Evolutionary conservation across 2,888 invertebrate genomes (phyloP).

Genomic region (Pristionchus arcanus): DNA sequence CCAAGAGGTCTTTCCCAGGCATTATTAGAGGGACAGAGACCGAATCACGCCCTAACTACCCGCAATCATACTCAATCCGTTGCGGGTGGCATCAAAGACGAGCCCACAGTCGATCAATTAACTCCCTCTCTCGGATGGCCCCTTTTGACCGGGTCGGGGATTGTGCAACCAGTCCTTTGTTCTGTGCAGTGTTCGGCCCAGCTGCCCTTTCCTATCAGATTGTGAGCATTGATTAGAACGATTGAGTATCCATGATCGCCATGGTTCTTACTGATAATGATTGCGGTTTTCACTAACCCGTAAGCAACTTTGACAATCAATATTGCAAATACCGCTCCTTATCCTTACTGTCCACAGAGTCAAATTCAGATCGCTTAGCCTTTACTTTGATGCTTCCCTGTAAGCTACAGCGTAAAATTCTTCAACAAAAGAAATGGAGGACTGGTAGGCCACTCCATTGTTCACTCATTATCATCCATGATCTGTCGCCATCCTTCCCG

Average conservation of each 20-base stretch:
- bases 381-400: too few species aligned
- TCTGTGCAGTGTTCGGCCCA: neutral
- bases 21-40: neutral
- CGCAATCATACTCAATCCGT: neutral
- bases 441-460: neutral
- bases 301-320: too few species aligned
- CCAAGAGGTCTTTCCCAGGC: neutral
- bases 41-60: neutral
- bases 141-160: constrained; percentile 11
- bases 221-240: neutral
- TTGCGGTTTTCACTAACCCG: too few species aligned
- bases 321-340: too few species aligned
- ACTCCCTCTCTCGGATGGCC: constrained; percentile 22
- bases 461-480: neutral
- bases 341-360: too few species aligned
- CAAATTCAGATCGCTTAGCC: too few species aligned
- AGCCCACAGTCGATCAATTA: constrained; percentile 3
- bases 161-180: neutral
- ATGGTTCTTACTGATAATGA: neutral
- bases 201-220: constrained; percentile 1
- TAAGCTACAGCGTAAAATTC: too few species aligned
- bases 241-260: neutral
- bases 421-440: neutral
- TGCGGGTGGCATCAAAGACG: constrained; percentile 1
- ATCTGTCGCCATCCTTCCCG: neutral